Base-by-base conservation (phyloP, 1,140 invertebrate species). In the Drosophila rufa region DNA sequence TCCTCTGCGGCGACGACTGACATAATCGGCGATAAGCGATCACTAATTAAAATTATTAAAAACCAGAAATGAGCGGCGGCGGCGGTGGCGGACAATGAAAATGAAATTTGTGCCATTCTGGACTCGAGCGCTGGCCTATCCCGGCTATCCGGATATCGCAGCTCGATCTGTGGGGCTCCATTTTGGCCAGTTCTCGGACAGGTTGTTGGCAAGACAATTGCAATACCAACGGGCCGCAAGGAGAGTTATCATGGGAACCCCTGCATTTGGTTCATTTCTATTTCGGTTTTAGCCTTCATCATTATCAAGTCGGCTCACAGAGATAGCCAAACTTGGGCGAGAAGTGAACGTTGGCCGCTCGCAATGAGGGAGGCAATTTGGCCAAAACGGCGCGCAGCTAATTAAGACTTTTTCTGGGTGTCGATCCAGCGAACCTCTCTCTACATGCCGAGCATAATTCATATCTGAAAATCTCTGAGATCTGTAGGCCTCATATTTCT, bases 201-300 rank as follows among this genome's bases (percentile, higher is more conserved):
- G 84, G 84, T 89, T 89, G 84, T 80, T 89, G 84, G 84, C 84
- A 89, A 89, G 84, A 89, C 84, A 89, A 89, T 86, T 87, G 83
- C 79, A 15, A 45, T 15, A 33, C 58, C 48, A 77, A 61, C 60
- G 62, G 78, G 33, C 33, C 33, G 12, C 33, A 36, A 36, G 33
- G 33, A 33, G 30, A 86, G 85, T 90, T 89, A 89, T 89, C 84
- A 89, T 89, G 84, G 77, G 84, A 89, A 87, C 68, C 65, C 53
- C 60, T 42, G 51, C 46, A 68, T 70, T 70, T 69, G 67, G 67
- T 70, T 70, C 64, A 70, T 70, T 70, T 70, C 48, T 70, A 84
- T 56, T 56, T 56, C 53, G 14, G 53, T 56, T 84, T 75, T 65
- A 68, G 64, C 68, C 84, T 78, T 77, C 80, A 77, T 83, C 77